phyloP scores from a whole-genome alignment of 2,113 vertebrate genomes.

The Gopherus evgoodei region DNA sequence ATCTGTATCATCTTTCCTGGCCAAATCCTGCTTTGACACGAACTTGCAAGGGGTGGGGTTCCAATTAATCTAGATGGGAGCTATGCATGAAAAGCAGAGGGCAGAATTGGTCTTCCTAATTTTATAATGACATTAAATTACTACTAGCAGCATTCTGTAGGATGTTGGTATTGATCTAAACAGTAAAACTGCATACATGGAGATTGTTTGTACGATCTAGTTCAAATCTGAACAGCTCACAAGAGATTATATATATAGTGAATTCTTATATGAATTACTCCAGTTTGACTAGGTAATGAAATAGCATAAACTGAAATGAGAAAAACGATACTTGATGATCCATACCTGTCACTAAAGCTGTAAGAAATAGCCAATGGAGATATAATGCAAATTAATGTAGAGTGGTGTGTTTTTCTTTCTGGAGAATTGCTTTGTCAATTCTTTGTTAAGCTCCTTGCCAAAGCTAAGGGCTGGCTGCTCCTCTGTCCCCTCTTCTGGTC shows the following conservation, averaged over 20 bases:
- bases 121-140: slow-evolving; percentile 36
- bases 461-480: background rate
- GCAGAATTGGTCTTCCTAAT: slow-evolving; percentile 38
- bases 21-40: background rate
- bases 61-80: background rate
- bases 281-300: background rate
- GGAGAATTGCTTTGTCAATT: background rate
- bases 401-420: background rate
- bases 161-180: slow-evolving; percentile 8
- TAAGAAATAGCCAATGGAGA: background rate
- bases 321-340: background rate
- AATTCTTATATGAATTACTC: slow-evolving; percentile 45
- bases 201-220: slow-evolving; percentile 28
- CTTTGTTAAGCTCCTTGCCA: background rate
- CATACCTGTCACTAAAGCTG: background rate
- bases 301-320: background rate
- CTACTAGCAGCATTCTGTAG: background rate
- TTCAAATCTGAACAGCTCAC: slow-evolving; percentile 40
- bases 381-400: background rate
- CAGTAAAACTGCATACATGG: slow-evolving; percentile 5
- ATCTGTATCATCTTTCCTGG: background rate
- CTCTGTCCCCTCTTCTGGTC: background rate
- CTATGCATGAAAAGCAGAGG: background rate
- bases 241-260: slow-evolving; percentile 37
- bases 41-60: background rate